Evolutionary conservation across 2,888 invertebrate genomes (phyloP).

Genomic region (Chymomyza caudatula): DNA sequence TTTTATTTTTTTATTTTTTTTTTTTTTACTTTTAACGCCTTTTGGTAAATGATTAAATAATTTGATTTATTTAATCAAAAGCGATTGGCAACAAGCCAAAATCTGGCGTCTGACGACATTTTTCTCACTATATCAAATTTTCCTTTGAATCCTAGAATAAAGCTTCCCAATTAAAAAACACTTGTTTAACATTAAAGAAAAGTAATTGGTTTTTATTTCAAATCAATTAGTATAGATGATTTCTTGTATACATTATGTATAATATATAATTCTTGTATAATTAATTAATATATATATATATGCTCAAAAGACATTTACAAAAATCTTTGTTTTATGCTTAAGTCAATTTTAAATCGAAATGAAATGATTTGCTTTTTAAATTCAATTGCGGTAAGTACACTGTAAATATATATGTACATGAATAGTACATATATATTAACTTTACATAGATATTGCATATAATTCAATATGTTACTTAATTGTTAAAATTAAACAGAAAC

Average conservation of each 20-base stretch:
- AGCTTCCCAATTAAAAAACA: neutral
- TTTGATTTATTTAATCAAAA: too few species aligned
- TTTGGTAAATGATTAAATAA: too few species aligned
- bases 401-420: constrained; percentile 2
- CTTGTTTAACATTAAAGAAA: constrained; percentile 45
- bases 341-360: constrained; percentile 46
- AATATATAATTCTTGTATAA: constrained; percentile 37
- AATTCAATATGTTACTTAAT: constrained; percentile 28
- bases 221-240: constrained; percentile 57
- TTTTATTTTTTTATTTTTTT: too few species aligned
- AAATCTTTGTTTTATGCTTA: constrained; percentile 40
- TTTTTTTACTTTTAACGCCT: too few species aligned
- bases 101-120: too few species aligned
- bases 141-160: neutral
- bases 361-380: constrained; percentile 35
- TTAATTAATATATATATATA: constrained; percentile 42
- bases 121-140: too few species aligned
- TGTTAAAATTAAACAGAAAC: constrained; percentile 36
- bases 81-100: too few species aligned
- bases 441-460: constrained; percentile 26
- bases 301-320: constrained; percentile 55
- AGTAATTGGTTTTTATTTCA: constrained; percentile 59
- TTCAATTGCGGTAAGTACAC: constrained; percentile 23
- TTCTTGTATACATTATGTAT: constrained; percentile 27
- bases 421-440: constrained; percentile 22